Conservation (phyloP, 1,140 invertebrate species). For the Euura saliciscinereae region DNA sequence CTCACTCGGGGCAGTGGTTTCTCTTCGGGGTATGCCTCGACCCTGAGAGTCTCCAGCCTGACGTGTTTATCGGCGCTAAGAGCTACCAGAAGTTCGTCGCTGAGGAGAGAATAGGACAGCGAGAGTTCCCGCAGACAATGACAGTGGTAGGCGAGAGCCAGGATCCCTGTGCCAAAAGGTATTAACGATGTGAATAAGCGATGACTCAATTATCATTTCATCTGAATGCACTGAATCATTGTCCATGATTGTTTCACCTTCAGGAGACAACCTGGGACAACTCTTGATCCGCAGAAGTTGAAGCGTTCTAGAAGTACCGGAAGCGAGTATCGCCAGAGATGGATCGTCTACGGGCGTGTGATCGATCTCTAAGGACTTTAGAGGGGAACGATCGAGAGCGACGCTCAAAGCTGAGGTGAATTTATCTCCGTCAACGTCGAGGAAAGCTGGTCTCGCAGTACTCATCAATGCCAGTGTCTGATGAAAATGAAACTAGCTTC, state of each 20-base stretch:
- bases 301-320: constrained; percentile 21
- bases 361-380: constrained; percentile 26
- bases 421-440: constrained; percentile 15
- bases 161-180: constrained; percentile 35
- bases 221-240: too few relatives aligned
- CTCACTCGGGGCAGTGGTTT: constrained; percentile 42
- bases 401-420: constrained; percentile 21
- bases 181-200: too few relatives aligned
- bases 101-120: constrained; percentile 47
- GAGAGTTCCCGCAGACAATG: constrained; percentile 47
- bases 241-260: constrained; percentile 30
- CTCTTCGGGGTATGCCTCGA: constrained; percentile 46
- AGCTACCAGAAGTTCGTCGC: constrained; percentile 46
- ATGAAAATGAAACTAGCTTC: constrained; percentile 15
- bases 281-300: constrained; percentile 42
- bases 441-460: constrained; percentile 10
- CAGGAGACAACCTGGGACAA: constrained; percentile 34
- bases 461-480: constrained; percentile 30
- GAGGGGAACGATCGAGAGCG: constrained; percentile 18
- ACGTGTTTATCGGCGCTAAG: constrained; percentile 36
- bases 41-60: constrained; percentile 44
- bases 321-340: not conserved
- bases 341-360: constrained; percentile 21
- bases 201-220: too few relatives aligned
- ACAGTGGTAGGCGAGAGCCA: constrained; percentile 39